Conservation (phyloP, 1,140 invertebrate species). For the Formica selysi region DNA sequence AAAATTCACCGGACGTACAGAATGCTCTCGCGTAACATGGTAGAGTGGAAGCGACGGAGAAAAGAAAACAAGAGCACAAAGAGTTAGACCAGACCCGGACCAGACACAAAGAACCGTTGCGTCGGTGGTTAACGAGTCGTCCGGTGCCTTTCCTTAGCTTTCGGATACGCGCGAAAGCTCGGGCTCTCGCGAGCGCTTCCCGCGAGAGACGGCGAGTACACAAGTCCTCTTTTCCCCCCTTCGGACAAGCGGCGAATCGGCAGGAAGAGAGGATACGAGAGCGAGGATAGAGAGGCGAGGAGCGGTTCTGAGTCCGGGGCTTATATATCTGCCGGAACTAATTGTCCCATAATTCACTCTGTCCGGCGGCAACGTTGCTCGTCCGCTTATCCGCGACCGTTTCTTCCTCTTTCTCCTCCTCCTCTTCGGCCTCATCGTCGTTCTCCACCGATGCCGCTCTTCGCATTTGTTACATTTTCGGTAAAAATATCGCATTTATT, state of each 20-base stretch:
- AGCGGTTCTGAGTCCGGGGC: constrained; percentile 73
- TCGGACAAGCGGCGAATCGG: constrained; percentile 34
- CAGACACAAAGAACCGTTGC: constrained; percentile 75
- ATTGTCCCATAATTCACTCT: constrained; percentile 82
- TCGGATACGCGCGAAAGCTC: constrained; percentile 62
- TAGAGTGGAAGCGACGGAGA: constrained; percentile 10
- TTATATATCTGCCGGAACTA: constrained; percentile 83
- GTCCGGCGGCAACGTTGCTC: constrained; percentile 73
- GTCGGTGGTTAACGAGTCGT: constrained; percentile 79
- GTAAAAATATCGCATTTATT: constrained; percentile 10
- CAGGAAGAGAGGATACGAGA: constrained; percentile 44
- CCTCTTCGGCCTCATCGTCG: constrained; percentile 49
- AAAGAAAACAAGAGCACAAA: constrained; percentile 31
- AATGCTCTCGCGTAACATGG: not conserved
- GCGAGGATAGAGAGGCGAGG: constrained; percentile 53
- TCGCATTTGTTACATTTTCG: constrained; percentile 11
- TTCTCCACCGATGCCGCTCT: constrained; percentile 36
- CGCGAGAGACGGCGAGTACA: constrained; percentile 32
- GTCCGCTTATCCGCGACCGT: constrained; percentile 75
- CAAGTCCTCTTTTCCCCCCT: constrained; percentile 6
- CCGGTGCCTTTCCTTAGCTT: constrained; percentile 71
- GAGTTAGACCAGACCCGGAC: constrained; percentile 19
- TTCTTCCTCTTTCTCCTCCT: constrained; percentile 69
- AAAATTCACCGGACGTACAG: constrained; percentile 16
- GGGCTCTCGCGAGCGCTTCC: constrained; percentile 34